A percentile compares a stretch with the other conserved stretches of the same genome.
These are phyloP conservation scores for Rhegmatorhina hoffmannsi DNA, from an alignment of 2,113 vertebrate species.

Conservation along the genomic window DNA sequence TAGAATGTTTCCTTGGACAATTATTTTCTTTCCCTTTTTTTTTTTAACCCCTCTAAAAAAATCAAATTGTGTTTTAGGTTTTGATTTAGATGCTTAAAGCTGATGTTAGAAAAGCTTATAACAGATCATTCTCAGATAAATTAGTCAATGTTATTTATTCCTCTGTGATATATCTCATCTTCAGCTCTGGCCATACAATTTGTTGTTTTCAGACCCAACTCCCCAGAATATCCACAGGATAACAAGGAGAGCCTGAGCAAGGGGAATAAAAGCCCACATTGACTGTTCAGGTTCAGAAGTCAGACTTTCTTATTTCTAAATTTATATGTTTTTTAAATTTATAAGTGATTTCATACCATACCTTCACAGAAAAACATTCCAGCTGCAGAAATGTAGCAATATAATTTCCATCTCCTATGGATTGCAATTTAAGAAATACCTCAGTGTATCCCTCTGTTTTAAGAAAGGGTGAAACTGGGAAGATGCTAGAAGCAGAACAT, in stretches of 20 bases:
- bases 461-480: not conserved
- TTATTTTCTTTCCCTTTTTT: not conserved
- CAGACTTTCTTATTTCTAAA: not conserved
- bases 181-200: not conserved
- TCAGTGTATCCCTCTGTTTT: not conserved
- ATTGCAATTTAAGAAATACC: not conserved
- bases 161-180: not conserved
- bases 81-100: not conserved
- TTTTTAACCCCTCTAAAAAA: not conserved
- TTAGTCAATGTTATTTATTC: not conserved
- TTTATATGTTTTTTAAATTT: not conserved
- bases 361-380: not conserved
- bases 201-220: not conserved
- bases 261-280: not conserved
- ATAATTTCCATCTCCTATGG: not conserved
- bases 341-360: not conserved
- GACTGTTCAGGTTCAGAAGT: not conserved
- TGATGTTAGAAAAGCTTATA: constrained; percentile 25
- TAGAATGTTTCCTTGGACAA: not conserved
- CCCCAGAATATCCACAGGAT: not conserved
- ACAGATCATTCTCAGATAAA: not conserved
- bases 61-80: constrained; percentile 9
- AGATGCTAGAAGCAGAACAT: not conserved
- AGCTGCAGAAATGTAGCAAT: not conserved
- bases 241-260: not conserved